These are phyloP conservation scores for Channa argus DNA, from an alignment of 2,113 vertebrate species.

Conservation along the genomic window DNA sequence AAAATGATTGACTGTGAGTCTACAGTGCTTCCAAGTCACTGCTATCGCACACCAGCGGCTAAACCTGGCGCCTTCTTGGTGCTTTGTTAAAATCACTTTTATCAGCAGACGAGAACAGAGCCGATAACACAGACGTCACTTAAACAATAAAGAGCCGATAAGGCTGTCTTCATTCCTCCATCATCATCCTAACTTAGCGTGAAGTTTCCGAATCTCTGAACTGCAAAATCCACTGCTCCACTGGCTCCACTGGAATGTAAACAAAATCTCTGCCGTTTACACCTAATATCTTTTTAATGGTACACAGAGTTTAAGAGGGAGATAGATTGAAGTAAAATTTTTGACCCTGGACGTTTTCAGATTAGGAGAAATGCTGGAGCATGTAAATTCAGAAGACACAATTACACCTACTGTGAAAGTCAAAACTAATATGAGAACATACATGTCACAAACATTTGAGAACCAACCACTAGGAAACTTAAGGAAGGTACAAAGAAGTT, in stretches of 20 bases:
- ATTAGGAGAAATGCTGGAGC: slow-evolving; percentile 8
- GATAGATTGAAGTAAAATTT: neutral
- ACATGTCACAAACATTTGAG: no score
- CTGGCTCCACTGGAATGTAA: slow-evolving; percentile 25
- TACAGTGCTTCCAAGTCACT: neutral
- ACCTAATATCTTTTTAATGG: neutral
- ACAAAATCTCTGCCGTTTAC: slow-evolving; percentile 3
- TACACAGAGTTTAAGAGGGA: neutral
- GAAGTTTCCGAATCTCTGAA: neutral
- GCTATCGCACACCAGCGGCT: neutral
- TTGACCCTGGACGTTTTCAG: slow-evolving; percentile 9
- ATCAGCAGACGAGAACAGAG: slow-evolving; percentile 14
- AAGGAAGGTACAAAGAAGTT: no score
- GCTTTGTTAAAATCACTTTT: slow-evolving; percentile 9
- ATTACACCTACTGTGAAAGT: neutral
- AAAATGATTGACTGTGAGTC: no score
- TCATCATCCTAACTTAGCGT: neutral
- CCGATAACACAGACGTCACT: slow-evolving; percentile 17
- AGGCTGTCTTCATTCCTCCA: neutral
- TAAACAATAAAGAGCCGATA: slow-evolving; percentile 19
- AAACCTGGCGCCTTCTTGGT: neutral
- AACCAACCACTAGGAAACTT: no score
- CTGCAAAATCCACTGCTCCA: neutral
- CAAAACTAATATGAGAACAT: slow-evolving; percentile 21
- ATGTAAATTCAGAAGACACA: slow-evolving; percentile 42